Percentiles rank a stretch among this genome's conserved stretches.
phyloP scores from a whole-genome alignment of 2,888 invertebrate species.

The Tenthredo livida region DNA sequence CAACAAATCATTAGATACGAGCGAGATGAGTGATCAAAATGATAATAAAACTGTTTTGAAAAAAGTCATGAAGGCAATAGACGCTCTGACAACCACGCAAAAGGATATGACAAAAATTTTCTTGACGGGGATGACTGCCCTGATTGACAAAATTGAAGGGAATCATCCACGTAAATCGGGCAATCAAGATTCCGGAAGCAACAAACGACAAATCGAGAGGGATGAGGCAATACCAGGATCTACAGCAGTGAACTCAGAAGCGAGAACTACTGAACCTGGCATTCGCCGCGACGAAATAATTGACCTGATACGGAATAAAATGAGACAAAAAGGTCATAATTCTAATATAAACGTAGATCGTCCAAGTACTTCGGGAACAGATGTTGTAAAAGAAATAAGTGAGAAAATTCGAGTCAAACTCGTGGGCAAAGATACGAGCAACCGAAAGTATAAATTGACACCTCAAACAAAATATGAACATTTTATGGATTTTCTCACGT shows the following conservation, averaged over 20 bases:
- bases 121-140: not conserved
- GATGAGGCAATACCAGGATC: not conserved
- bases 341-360: not conserved
- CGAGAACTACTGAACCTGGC: not conserved
- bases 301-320: not conserved
- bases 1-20: not conserved
- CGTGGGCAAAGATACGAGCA: not conserved
- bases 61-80: not conserved
- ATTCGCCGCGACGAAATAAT: not conserved
- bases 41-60: not conserved
- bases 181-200: not conserved
- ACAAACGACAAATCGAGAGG: not conserved
- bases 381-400: not conserved
- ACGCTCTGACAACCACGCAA: not conserved
- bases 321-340: not conserved
- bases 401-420: not conserved
- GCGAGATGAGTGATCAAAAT: not conserved
- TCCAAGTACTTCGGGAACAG: not conserved
- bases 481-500: not conserved
- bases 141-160: not conserved
- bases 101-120: not conserved
- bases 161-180: not conserved
- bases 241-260: not conserved
- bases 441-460: not conserved
- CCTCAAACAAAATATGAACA: not conserved